A percentile compares a stretch with the other conserved stretches of the same genome.
Evolutionary conservation across 2,888 invertebrate genomes (phyloP).

Genomic region (Lasioglossum marginatum): DNA sequence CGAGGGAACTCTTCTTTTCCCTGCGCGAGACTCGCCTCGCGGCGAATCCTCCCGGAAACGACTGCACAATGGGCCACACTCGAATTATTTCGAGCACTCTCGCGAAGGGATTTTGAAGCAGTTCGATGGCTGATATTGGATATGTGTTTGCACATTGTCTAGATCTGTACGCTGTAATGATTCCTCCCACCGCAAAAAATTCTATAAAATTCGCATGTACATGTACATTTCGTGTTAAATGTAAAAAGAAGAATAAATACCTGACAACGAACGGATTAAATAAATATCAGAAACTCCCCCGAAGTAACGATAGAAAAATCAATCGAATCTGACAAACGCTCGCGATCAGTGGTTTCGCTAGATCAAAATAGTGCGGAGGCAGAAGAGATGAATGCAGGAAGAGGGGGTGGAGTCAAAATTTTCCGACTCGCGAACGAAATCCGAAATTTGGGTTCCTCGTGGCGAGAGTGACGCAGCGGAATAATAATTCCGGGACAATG

Average conservation of each 20-base stretch:
- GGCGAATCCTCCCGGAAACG: slow-evolving; percentile 57
- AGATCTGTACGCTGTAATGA: background rate
- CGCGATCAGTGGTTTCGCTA: slow-evolving; percentile 5
- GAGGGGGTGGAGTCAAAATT: slow-evolving; percentile 25
- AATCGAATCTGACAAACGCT: background rate
- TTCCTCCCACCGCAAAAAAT: background rate
- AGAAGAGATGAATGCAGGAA: background rate
- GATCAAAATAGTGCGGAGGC: background rate
- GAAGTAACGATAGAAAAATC: background rate
- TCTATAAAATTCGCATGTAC: background rate
- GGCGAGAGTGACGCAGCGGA: slow-evolving; percentile 71
- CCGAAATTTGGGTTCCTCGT: slow-evolving; percentile 61
- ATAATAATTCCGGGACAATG: slow-evolving; percentile 84
- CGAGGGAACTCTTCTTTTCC: slow-evolving; percentile 49
- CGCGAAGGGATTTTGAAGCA: background rate
- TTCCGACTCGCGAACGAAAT: slow-evolving; percentile 57
- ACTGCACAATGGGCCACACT: slow-evolving; percentile 47
- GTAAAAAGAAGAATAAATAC: background rate
- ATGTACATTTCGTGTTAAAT: background rate
- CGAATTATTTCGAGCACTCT: slow-evolving; percentile 31
- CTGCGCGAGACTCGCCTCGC: slow-evolving; percentile 37
- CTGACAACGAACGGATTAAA: background rate
- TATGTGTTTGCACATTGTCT: background rate
- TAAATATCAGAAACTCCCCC: background rate
- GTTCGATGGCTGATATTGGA: background rate